Conservation (phyloP, 2,888 invertebrate species). For the Drymonia ruficornis region DNA sequence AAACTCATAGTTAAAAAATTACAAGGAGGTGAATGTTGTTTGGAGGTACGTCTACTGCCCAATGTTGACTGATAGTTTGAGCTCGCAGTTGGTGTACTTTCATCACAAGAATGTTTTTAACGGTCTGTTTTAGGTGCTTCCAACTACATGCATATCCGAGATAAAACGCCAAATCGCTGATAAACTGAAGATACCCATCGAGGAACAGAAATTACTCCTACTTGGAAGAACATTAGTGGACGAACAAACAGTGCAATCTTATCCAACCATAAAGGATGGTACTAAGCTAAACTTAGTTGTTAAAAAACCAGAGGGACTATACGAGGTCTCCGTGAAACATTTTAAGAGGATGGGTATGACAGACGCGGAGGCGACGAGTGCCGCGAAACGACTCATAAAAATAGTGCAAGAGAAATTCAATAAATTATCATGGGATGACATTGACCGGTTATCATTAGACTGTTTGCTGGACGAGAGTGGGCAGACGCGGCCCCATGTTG, state of each 20-base stretch:
- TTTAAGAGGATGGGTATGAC: slow-evolving; percentile 85
- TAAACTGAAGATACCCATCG: slow-evolving; percentile 87
- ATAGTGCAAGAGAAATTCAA: slow-evolving; percentile 80
- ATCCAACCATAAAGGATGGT: slow-evolving; percentile 90
- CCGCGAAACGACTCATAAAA: slow-evolving; percentile 85
- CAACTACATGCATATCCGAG: slow-evolving; percentile 86
- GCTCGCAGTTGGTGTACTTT: not conserved
- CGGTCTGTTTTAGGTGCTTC: slow-evolving; percentile 70
- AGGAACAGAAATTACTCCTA: slow-evolving; percentile 89
- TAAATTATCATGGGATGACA: slow-evolving; percentile 84
- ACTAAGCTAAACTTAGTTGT: slow-evolving; percentile 89
- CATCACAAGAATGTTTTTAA: not conserved
- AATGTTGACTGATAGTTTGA: not conserved
- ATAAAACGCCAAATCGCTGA: slow-evolving; percentile 88
- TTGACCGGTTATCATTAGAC: slow-evolving; percentile 81
- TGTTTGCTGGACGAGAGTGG: slow-evolving; percentile 56
- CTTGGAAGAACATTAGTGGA: slow-evolving; percentile 89
- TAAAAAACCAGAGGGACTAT: slow-evolving; percentile 87
- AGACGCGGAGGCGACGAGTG: slow-evolving; percentile 86
- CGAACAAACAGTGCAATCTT: slow-evolving; percentile 88
- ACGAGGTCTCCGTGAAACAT: slow-evolving; percentile 83
- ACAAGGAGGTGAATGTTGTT: slow-evolving; percentile 88
- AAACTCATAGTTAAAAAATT: slow-evolving; percentile 90
- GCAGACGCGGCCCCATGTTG: slow-evolving; percentile 32
- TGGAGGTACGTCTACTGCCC: slow-evolving; percentile 81